These are phyloP conservation scores for Nothoprocta perdicaria DNA, from an alignment of 2,113 vertebrate genomes.

Conservation along the genomic window DNA sequence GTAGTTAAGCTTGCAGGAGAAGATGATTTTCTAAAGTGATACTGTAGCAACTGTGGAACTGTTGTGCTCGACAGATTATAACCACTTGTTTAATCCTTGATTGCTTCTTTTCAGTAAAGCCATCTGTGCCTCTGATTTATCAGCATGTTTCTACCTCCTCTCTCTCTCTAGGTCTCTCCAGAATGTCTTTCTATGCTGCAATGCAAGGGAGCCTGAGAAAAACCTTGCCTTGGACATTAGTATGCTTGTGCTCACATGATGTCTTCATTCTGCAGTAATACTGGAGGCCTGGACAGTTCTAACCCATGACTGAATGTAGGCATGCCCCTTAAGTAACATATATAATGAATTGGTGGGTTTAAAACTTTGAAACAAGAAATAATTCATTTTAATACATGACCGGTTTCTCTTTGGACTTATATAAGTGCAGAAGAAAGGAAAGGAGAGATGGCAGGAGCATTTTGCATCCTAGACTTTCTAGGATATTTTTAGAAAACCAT, in stretches of 20 bases:
- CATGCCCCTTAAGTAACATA: background rate
- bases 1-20: slow-evolving; percentile 23
- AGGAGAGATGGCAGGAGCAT: background rate
- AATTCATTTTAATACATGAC: background rate
- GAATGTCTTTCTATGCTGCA: background rate
- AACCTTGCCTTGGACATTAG: background rate
- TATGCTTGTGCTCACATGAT: slow-evolving; percentile 33
- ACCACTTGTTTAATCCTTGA: slow-evolving; percentile 53
- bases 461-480: background rate
- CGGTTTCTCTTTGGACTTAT: background rate
- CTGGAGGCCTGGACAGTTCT: slow-evolving; percentile 7
- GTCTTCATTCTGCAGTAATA: background rate
- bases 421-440: background rate
- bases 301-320: background rate
- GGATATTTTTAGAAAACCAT: background rate
- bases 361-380: background rate
- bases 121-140: slow-evolving; percentile 61
- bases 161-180: background rate
- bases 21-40: background rate
- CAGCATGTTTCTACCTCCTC: background rate
- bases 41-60: slow-evolving; percentile 11
- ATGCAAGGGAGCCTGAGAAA: background rate
- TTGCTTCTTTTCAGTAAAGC: slow-evolving; percentile 50
- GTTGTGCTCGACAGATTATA: slow-evolving; percentile 5
- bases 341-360: background rate